Evolutionary conservation across 1,140 invertebrate species (phyloP).

Genomic region (Calephelis nemesis): DNA sequence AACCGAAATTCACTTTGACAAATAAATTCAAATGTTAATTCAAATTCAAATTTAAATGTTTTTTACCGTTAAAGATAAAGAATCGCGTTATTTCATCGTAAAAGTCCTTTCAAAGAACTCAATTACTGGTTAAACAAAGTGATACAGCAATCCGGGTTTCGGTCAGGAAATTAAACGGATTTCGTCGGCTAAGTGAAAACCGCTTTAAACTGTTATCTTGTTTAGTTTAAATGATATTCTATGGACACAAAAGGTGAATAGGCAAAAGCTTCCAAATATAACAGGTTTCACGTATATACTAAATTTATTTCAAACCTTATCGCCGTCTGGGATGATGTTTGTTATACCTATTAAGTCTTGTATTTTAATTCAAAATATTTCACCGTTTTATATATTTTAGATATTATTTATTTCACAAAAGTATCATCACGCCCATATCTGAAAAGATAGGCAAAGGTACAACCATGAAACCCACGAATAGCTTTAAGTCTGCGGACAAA

Average conservation of each 20-base stretch:
- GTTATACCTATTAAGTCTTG: no score
- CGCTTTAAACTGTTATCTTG: slow-evolving; percentile 55
- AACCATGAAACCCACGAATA: no score
- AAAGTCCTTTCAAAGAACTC: slow-evolving; percentile 69
- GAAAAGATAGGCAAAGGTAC: no score
- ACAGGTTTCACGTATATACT: background rate
- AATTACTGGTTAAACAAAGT: slow-evolving; percentile 75
- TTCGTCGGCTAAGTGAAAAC: slow-evolving; percentile 51
- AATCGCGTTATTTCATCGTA: slow-evolving; percentile 65
- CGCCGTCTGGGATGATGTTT: no score
- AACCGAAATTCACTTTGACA: background rate
- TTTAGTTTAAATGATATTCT: slow-evolving; percentile 16
- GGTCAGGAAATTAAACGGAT: slow-evolving; percentile 74
- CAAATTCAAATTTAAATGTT: slow-evolving; percentile 10
- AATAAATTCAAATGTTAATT: background rate
- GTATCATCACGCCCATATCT: no score
- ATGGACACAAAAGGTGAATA: slow-evolving; percentile 4
- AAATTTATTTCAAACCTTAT: no score
- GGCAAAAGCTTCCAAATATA: background rate
- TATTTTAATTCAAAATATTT: no score
- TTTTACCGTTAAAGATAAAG: slow-evolving; percentile 29
- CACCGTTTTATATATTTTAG: no score
- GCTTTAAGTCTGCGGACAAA: no score
- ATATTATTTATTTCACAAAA: no score
- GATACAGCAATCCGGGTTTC: slow-evolving; percentile 63